Conservation (phyloP, 2,888 invertebrate species). For the Ametastegia equiseti region DNA sequence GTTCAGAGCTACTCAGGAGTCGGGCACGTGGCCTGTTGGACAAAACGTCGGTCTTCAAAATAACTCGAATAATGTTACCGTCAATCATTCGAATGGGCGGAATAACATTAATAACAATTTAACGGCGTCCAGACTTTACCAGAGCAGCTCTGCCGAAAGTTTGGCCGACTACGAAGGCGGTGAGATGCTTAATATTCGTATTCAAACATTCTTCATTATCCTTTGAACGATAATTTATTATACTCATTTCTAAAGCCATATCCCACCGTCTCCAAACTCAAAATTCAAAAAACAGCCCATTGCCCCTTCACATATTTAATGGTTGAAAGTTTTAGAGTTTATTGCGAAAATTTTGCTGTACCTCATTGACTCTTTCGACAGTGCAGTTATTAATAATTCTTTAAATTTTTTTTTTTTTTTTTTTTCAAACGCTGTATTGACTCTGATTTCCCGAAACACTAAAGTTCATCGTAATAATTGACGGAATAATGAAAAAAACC, state of each 20-base stretch:
- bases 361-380: too few relatives aligned
- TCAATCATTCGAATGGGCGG: constrained; percentile 53
- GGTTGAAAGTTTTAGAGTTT: not conserved
- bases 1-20: constrained; percentile 63
- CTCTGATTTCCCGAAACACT: too few relatives aligned
- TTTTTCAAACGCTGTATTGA: too few relatives aligned
- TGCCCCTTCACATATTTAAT: not conserved
- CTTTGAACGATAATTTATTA: too few relatives aligned
- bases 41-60: constrained; percentile 66
- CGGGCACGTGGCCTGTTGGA: constrained; percentile 66
- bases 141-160: constrained; percentile 77
- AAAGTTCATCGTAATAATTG: too few relatives aligned
- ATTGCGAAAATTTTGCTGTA: too few relatives aligned
- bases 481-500: not conserved
- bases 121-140: constrained; percentile 61
- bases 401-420: too few relatives aligned
- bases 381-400: too few relatives aligned
- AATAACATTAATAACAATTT: constrained; percentile 68
- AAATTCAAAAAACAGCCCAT: too few relatives aligned
- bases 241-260: not conserved
- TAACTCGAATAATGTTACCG: constrained; percentile 54
- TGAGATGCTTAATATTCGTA: not conserved
- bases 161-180: constrained; percentile 78
- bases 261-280: not conserved
- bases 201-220: too few relatives aligned